Conservation (phyloP, 2,888 invertebrate genomes). For the Coleophora flavipennella region DNA sequence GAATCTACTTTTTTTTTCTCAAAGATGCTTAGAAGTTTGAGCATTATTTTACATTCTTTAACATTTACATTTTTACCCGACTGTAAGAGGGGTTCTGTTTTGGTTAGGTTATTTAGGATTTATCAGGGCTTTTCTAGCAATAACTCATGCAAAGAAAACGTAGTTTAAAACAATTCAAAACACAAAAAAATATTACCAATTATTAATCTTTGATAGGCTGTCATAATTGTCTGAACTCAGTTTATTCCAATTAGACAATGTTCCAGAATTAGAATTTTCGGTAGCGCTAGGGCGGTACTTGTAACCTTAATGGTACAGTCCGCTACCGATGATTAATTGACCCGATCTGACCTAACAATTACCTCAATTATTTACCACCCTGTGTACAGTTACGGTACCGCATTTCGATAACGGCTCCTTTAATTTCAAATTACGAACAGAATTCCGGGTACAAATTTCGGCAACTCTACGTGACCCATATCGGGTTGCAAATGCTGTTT, state of each 20-base stretch:
- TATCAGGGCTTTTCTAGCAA: too few species aligned
- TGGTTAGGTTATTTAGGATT: too few species aligned
- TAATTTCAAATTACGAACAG: conserved; percentile 25
- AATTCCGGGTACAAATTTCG: conserved; percentile 1
- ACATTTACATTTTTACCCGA: too few species aligned
- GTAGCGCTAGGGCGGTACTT: conserved; percentile 24
- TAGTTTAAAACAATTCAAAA: too few species aligned
- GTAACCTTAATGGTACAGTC: conserved; percentile 50
- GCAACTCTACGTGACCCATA: background rate
- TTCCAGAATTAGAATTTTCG: too few species aligned
- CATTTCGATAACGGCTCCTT: conserved; percentile 28
- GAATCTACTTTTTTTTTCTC: too few species aligned
- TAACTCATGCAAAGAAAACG: too few species aligned
- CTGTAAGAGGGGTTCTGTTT: too few species aligned
- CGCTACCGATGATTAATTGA: conserved; percentile 65
- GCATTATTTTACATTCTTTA: too few species aligned
- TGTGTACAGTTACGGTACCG: conserved; percentile 34
- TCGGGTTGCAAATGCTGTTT: too few species aligned
- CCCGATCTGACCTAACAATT: conserved; percentile 64
- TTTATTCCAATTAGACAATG: too few species aligned
- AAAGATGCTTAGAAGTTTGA: too few species aligned
- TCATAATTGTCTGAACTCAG: background rate
- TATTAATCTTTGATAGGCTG: background rate
- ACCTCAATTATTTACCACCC: conserved; percentile 69
- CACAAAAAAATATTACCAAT: background rate